Percentiles rank a stretch among this genome's conserved stretches.
phyloP scores from a whole-genome alignment of 2,113 vertebrate genomes.

The Notiomystis cincta region DNA sequence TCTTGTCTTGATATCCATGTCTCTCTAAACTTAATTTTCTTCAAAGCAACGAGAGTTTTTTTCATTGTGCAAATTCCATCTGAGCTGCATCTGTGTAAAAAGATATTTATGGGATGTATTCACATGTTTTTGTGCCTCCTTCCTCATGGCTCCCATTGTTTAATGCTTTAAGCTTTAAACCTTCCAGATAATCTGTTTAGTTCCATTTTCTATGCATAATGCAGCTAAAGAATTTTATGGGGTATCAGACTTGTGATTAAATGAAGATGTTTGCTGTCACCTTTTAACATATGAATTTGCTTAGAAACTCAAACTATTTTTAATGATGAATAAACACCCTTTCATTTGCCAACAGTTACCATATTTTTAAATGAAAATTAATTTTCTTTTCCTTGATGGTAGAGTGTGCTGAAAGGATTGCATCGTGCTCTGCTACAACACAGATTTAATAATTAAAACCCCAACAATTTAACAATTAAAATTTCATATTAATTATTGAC shows the following conservation, averaged over 20 bases:
- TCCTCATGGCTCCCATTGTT: neutral
- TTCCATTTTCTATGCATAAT: neutral
- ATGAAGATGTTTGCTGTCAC: neutral
- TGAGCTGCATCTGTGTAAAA: neutral
- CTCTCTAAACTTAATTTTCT: neutral
- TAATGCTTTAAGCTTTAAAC: neutral
- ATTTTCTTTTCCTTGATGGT: neutral
- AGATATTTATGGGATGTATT: neutral
- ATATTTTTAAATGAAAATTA: neutral
- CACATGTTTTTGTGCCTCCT: neutral
- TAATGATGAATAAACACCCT: neutral
- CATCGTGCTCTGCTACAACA: neutral
- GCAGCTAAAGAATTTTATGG: neutral
- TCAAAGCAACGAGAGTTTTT: neutral
- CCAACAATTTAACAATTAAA: neutral
- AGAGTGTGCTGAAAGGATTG: neutral
- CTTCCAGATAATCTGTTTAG: neutral
- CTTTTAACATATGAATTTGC: neutral
- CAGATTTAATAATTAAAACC: neutral
- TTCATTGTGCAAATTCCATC: neutral
- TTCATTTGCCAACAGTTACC: neutral
- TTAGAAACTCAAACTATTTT: neutral
- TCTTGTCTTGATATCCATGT: neutral
- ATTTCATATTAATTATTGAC: neutral
- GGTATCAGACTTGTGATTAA: neutral